Percentiles rank a stretch among this genome's conserved stretches.
These are phyloP conservation scores for Xyliphius kryptos DNA, from an alignment of 2,113 vertebrate species.

Conservation along the genomic window DNA sequence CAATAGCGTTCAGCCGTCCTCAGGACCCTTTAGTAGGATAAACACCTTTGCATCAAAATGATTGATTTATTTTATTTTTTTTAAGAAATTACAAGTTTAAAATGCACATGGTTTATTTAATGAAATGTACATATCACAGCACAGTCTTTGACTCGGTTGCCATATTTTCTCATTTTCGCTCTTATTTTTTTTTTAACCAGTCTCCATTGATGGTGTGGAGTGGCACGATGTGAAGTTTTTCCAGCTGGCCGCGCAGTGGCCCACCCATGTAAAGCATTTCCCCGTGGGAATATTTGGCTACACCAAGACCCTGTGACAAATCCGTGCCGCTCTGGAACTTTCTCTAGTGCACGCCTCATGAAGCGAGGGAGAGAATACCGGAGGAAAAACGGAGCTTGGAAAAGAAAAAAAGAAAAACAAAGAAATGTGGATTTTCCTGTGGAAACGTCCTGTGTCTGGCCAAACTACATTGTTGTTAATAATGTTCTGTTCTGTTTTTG, in stretches of 20 bases:
- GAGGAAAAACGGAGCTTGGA: too few relatives aligned
- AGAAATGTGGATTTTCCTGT: conserved; percentile 43
- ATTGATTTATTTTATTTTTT: too few relatives aligned
- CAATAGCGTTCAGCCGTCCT: too few relatives aligned
- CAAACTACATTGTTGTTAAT: conserved; percentile 31
- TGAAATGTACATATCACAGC: too few relatives aligned
- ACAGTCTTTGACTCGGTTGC: too few relatives aligned
- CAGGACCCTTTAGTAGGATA: too few relatives aligned
- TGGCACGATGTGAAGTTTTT: conserved; percentile 79
- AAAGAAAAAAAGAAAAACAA: too few relatives aligned
- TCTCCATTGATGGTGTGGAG: conserved; percentile 75
- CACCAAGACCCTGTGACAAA: conserved; percentile 61
- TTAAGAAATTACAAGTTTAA: too few relatives aligned
- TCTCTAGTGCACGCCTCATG: neutral
- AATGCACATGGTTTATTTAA: too few relatives aligned
- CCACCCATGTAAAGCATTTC: conserved; percentile 77
- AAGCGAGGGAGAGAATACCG: neutral
- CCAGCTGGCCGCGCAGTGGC: conserved; percentile 78
- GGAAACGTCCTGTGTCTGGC: conserved; percentile 40
- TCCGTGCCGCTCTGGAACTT: neutral
- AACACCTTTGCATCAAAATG: too few relatives aligned
- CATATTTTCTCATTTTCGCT: too few relatives aligned
- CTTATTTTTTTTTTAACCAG: too few relatives aligned
- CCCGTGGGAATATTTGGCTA: conserved; percentile 75
- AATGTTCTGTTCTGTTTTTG: conserved; percentile 19